Base-by-base conservation (phyloP, 2,888 invertebrate species). In the Lepas anatifera region DNA sequence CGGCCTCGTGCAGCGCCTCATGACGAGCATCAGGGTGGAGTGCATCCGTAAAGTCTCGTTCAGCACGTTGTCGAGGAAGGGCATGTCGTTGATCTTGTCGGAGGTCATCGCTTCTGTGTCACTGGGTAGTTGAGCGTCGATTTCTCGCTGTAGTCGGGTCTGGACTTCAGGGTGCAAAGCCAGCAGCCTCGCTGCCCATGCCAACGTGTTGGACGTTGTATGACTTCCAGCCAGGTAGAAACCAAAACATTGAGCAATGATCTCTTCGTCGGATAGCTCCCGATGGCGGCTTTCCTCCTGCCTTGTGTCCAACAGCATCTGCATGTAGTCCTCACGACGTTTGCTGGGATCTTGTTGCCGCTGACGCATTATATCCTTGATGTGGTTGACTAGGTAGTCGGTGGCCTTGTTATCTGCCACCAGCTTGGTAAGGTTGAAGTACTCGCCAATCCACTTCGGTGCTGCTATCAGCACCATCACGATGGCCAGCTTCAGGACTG, bases 211-310 rank as follows among this genome's bases (percentile, higher is more conserved):
- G 37, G 82, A 80, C 0, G 83, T 83, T 0, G 84, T 84, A 74
- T 84, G 84, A 72, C 82, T 84, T 0, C 84, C 84, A 27, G 81
- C 83, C 67, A 83, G 74, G 48, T 83, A 76, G 73, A 84, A 83
- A 4, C 83, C 77, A 73, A 81, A 79, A 39, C 78, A 77, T 72
- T 80, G 80, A 29, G 79, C 78, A 63, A 80, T 75, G 68, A 81
- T 78, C 71, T 80, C 79, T 68, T 76, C 75, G 71, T 78, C 79
- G 11, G 76, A 73, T 32, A 78, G 71, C 35, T 43, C 22, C 43
- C 70, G 71, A 22, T 67, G 68, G 22, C 35, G 52, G 8, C 25
- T 10, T 4, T 25, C 25, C 4, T 16, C 25, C 52, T 13, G 27
- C 29, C 25, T 27, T 7, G 52, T 52, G 52, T 52, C 81, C 70